These are phyloP conservation scores for Coelinius sp. DNA, from an alignment of 2,888 invertebrate species.

Conservation along the genomic window DNA sequence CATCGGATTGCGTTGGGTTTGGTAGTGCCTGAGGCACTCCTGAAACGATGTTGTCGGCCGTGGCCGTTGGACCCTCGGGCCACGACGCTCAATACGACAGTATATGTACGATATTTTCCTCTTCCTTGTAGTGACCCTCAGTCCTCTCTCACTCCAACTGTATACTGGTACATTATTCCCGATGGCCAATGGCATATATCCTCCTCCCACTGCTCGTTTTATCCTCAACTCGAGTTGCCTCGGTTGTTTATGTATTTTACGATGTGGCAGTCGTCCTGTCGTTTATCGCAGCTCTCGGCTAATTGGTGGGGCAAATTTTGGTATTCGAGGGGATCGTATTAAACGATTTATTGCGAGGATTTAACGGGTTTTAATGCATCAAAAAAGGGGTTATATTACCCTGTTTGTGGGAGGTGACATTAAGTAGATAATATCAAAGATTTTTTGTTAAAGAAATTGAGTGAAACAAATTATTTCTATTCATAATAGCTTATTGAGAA, in stretches of 20 bases:
- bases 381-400: neutral
- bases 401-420: neutral
- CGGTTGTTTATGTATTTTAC: neutral
- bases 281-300: neutral
- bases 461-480: too few species aligned
- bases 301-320: neutral
- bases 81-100: slow-evolving; percentile 59
- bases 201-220: neutral
- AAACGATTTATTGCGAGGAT: neutral
- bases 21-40: slow-evolving; percentile 60
- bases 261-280: neutral
- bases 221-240: neutral
- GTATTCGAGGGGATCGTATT: neutral
- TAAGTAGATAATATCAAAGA: neutral
- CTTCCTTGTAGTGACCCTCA: slow-evolving; percentile 13
- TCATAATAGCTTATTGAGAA: too few species aligned
- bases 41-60: slow-evolving; percentile 69
- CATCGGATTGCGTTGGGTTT: slow-evolving; percentile 51
- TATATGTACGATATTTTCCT: slow-evolving; percentile 30
- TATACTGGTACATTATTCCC: slow-evolving; percentile 31
- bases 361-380: neutral
- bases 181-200: slow-evolving; percentile 44
- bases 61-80: slow-evolving; percentile 64
- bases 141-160: slow-evolving; percentile 21
- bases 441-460: too few species aligned